Conservation (phyloP, 2,797 vertebrate species). For the Mormyrops boulengeri region DNA sequence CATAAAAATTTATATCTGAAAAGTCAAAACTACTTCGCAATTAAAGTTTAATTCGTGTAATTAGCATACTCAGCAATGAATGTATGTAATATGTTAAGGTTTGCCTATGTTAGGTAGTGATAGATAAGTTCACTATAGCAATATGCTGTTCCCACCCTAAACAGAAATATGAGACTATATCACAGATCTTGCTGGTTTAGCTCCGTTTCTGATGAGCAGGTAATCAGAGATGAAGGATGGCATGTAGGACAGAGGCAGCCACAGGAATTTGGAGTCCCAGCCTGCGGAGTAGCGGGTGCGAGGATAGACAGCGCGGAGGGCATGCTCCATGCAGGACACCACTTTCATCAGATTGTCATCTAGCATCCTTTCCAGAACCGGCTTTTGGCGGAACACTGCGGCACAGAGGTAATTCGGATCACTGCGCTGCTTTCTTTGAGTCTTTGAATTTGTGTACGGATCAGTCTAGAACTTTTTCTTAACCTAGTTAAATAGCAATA, state of each 20-base stretch:
- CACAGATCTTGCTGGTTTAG: conserved; percentile 34
- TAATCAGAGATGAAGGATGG: conserved; percentile 64
- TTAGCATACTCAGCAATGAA: not conserved
- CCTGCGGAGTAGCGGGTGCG: conserved; percentile 72
- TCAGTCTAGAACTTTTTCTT: not conserved
- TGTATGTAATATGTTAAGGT: not conserved
- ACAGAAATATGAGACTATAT: conserved; percentile 21
- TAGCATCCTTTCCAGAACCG: conserved; percentile 25
- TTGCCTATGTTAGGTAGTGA: not conserved
- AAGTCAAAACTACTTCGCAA: not conserved
- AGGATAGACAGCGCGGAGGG: conserved; percentile 63
- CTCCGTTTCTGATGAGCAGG: conserved; percentile 33
- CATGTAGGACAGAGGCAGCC: conserved; percentile 75
- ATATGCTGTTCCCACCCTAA: not conserved
- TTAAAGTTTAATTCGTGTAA: not conserved
- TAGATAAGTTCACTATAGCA: not conserved
- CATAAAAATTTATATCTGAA: not conserved
- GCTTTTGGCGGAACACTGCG: conserved; percentile 29
- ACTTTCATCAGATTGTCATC: conserved; percentile 65
- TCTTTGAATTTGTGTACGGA: not conserved
- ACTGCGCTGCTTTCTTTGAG: not conserved
- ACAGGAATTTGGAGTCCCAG: conserved; percentile 81
- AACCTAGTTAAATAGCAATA: not conserved
- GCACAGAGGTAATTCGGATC: not conserved
- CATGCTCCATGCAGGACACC: conserved; percentile 76